Conservation (phyloP, 2,888 invertebrate genomes). For the Lithophane semibrunnea region DNA sequence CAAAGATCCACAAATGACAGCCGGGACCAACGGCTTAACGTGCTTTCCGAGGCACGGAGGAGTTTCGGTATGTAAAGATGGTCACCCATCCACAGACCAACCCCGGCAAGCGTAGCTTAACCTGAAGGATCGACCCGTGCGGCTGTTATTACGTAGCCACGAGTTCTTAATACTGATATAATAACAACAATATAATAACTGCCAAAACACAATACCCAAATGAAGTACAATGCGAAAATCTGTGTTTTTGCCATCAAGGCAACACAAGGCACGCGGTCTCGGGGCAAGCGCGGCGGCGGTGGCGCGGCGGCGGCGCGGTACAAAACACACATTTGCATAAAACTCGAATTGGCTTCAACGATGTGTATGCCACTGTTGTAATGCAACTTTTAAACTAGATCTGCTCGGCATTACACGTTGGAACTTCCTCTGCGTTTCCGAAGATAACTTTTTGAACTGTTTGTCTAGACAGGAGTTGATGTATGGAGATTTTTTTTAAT, state of each 20-base stretch:
- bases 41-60: too few relatives aligned
- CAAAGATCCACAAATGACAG: too few relatives aligned
- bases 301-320: slow-evolving; percentile 23
- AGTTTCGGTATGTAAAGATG: too few relatives aligned
- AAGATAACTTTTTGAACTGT: slow-evolving; percentile 58
- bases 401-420: slow-evolving; percentile 66
- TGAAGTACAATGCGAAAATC: slow-evolving; percentile 37
- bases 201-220: not conserved
- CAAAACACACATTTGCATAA: slow-evolving; percentile 82
- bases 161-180: not conserved
- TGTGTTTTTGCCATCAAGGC: slow-evolving; percentile 60
- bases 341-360: slow-evolving; percentile 79
- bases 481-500: not conserved
- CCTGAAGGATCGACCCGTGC: too few relatives aligned
- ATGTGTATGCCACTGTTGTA: slow-evolving; percentile 73
- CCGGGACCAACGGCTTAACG: too few relatives aligned
- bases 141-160: too few relatives aligned
- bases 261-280: slow-evolving; percentile 36
- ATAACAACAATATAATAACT: not conserved
- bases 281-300: slow-evolving; percentile 22
- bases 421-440: slow-evolving; percentile 40
- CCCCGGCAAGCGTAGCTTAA: too few relatives aligned
- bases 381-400: slow-evolving; percentile 78
- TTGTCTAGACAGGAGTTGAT: slow-evolving; percentile 27
- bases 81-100: too few relatives aligned